Base-by-base conservation (phyloP, 2,113 vertebrate species). In the Amia ocellicauda region DNA sequence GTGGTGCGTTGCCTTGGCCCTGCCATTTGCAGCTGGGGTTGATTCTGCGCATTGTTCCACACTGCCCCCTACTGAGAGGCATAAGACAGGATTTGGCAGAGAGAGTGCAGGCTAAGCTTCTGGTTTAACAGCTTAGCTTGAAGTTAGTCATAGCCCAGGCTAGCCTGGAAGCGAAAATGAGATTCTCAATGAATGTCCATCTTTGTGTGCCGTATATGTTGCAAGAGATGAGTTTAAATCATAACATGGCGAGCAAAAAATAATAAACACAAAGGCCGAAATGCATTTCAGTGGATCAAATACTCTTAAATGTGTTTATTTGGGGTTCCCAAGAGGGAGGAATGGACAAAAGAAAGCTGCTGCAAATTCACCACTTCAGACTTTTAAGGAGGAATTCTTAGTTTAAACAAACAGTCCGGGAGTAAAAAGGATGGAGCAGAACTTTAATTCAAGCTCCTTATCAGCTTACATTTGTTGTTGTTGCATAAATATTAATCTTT, bases 211-310 rank as follows among this genome's bases (percentile, higher is more conserved):
- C 40, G 10, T 29, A 42, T 45, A 55, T 58, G 55, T 53, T n/a
- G 28, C 23, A 58, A 57, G 13, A 58, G 54, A 63, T 26, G 31
- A 14, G 26, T 36, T 36, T 28, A 36, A 4, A 36, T 2, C 31
- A 50, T 64, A 62, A 56, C 62, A 55, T 27, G 70, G 64, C 62
- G 67, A 73, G 47, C 49, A 22, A 50, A 31, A 67, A 70, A 83
- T 83, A 85, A 84, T 78, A 86, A 85, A 83, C 75, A 78, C 1
- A 41, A 67, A 59, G 67, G 76, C 77, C 11, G 1, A 79, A 82
- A 80, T 79, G 82, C 55, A 24, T 73, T 63, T 65, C 60, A 78
- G 64, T 68, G 63, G 63, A 74, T 62, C 61, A 58, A 61, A 68
- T 71, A 72, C 68, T 68, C 70, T 57, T 60, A 60, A 7, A 20